Conservation (phyloP, 2,113 vertebrate genomes). For the Cyprinus carpio region DNA sequence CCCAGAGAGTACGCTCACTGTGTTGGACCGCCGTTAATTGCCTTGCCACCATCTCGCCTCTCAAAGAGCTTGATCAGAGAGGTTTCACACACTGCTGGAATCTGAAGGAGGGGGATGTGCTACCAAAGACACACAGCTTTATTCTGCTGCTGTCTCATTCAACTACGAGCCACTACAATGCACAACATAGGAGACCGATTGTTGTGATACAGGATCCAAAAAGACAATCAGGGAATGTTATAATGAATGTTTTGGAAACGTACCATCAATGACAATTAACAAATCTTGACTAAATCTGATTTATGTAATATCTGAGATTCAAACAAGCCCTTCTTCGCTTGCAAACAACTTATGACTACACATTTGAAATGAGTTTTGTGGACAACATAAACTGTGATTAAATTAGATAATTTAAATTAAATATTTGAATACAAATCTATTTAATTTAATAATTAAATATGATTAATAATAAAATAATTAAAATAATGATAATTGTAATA, state of each 20-base stretch:
- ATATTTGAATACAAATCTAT: too few relatives aligned
- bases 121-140: slow-evolving; percentile 11
- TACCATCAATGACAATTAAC: neutral
- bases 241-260: neutral
- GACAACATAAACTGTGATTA: neutral
- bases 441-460: neutral
- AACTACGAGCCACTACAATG: neutral
- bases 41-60: slow-evolving; percentile 54
- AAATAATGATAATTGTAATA: too few relatives aligned
- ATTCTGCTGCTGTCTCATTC: neutral
- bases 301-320: too few relatives aligned
- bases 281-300: neutral
- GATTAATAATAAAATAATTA: neutral
- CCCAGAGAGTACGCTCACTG: slow-evolving; percentile 40
- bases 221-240: slow-evolving; percentile 16
- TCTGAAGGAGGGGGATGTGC: slow-evolving; percentile 38
- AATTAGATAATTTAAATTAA: neutral
- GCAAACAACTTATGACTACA: neutral
- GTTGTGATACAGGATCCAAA: slow-evolving; percentile 8
- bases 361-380: neutral
- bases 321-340: neutral
- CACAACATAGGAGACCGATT: slow-evolving; percentile 11
- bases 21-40: slow-evolving; percentile 56
- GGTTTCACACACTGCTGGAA: slow-evolving; percentile 46
- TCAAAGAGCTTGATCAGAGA: slow-evolving; percentile 49